These are phyloP conservation scores for Carposina sasakii DNA, from an alignment of 1,140 invertebrate genomes.

Conservation along the genomic window DNA sequence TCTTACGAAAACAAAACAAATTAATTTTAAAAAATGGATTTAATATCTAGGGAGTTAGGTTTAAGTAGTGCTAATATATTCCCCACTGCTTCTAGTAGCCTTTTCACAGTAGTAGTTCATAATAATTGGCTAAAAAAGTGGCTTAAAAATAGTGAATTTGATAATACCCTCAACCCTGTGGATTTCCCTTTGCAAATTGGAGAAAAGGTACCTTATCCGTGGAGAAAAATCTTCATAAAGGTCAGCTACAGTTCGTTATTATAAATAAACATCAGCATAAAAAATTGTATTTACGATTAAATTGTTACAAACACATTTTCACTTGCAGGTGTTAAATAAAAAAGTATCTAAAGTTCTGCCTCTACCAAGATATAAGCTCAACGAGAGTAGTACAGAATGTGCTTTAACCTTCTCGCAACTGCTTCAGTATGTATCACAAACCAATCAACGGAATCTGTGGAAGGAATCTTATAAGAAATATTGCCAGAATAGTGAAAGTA, in stretches of 20 bases:
- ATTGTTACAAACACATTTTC: slow-evolving; percentile 12
- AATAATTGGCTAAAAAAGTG: slow-evolving; percentile 79
- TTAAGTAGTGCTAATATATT: slow-evolving; percentile 78
- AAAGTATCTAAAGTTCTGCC: slow-evolving; percentile 80
- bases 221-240: slow-evolving; percentile 75
- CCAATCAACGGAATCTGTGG: slow-evolving; percentile 88
- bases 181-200: slow-evolving; percentile 67
- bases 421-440: slow-evolving; percentile 84
- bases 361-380: slow-evolving; percentile 76
- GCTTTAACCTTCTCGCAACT: slow-evolving; percentile 84
- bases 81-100: slow-evolving; percentile 66
- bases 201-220: slow-evolving; percentile 73
- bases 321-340: slow-evolving; percentile 76
- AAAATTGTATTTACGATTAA: slow-evolving; percentile 1
- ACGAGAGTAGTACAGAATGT: slow-evolving; percentile 70
- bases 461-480: slow-evolving; percentile 88
- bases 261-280: not conserved
- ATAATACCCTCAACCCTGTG: slow-evolving; percentile 71
- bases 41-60: slow-evolving; percentile 76
- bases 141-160: slow-evolving; percentile 73
- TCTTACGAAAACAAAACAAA: slow-evolving; percentile 59
- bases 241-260: slow-evolving; percentile 40
- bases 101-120: slow-evolving; percentile 77
- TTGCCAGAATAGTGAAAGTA: slow-evolving; percentile 70
- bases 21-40: slow-evolving; percentile 68